A percentile compares a stretch with the other conserved stretches of the same genome.
Evolutionary conservation across 2,888 invertebrate species (phyloP).

Genomic region (Chrysolina oricalcia): DNA sequence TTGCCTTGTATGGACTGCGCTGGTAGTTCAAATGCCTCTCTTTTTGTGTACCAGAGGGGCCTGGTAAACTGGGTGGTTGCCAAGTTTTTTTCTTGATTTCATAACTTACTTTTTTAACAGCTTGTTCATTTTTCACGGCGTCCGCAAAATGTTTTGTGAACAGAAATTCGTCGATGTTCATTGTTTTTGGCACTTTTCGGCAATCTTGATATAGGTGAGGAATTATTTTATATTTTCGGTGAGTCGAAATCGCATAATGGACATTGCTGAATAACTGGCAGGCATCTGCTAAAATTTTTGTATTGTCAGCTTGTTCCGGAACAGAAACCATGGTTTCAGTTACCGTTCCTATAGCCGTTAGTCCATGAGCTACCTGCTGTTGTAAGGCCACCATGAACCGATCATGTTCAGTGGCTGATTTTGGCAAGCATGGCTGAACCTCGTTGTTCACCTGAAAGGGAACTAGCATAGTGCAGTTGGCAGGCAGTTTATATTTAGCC

Average conservation of each 20-base stretch:
- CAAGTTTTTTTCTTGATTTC: not conserved
- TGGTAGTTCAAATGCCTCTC: constrained; percentile 25
- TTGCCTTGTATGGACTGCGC: constrained; percentile 23
- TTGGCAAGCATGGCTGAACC: constrained; percentile 24
- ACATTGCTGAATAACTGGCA: constrained; percentile 34
- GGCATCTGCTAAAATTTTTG: constrained; percentile 27
- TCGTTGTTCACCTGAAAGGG: constrained; percentile 32
- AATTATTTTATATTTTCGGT: constrained; percentile 33
- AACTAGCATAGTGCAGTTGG: constrained; percentile 23
- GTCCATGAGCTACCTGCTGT: constrained; percentile 32
- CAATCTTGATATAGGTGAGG: constrained; percentile 24
- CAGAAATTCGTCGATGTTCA: constrained; percentile 21
- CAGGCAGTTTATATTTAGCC: constrained; percentile 33
- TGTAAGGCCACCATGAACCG: constrained; percentile 26
- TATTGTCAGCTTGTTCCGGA: not conserved
- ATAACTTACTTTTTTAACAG: not conserved
- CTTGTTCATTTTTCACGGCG: not conserved
- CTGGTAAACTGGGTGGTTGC: not conserved
- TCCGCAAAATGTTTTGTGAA: not conserved
- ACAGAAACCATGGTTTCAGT: not conserved
- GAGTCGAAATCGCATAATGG: constrained; percentile 32
- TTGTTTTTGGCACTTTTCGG: constrained; percentile 13
- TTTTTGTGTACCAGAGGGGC: not conserved
- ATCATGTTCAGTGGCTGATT: constrained; percentile 32
- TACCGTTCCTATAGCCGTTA: constrained; percentile 22